A percentile compares a stretch with the other conserved stretches of the same genome.
Conservation (phyloP, 2,113 vertebrate species). For the Labeo catla region DNA sequence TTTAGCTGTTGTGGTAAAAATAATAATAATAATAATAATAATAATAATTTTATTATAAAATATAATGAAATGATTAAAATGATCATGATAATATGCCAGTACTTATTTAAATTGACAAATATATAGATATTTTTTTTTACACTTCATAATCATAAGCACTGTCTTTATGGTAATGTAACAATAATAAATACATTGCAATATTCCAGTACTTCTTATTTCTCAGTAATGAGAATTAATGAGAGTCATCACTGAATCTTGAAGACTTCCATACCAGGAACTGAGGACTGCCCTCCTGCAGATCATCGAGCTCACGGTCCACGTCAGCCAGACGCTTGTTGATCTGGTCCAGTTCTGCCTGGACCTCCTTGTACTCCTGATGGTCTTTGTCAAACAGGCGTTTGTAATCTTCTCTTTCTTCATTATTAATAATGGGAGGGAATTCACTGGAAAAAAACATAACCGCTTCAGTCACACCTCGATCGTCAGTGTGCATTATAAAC, state of each 20-base stretch:
- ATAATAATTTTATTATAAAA: too few relatives aligned
- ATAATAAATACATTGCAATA: not conserved
- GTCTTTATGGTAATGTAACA: too few relatives aligned
- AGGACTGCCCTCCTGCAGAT: conserved; percentile 78
- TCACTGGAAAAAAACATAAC: conserved; percentile 67
- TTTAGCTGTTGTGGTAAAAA: too few relatives aligned
- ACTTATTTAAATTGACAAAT: too few relatives aligned
- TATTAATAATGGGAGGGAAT: conserved; percentile 73
- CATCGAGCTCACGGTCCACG: conserved; percentile 78
- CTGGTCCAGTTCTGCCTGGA: conserved; percentile 82
- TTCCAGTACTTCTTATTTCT: not conserved
- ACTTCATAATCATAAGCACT: too few relatives aligned
- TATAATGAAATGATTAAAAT: too few relatives aligned
- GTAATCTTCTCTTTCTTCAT: conserved; percentile 74
- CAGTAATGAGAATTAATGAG: not conserved
- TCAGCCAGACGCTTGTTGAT: conserved; percentile 77
- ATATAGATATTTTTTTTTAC: too few relatives aligned
- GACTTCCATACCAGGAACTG: conserved; percentile 76
- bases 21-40: too few relatives aligned
- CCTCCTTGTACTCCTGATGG: conserved; percentile 79
- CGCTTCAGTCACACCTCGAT: not conserved
- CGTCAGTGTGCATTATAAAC: not conserved
- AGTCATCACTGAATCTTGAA: not conserved
- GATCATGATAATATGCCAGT: too few relatives aligned
- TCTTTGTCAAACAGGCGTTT: conserved; percentile 81